These are phyloP conservation scores for Lithobates sylvaticus DNA, from an alignment of 2,797 vertebrate species.

Conservation along the genomic window DNA sequence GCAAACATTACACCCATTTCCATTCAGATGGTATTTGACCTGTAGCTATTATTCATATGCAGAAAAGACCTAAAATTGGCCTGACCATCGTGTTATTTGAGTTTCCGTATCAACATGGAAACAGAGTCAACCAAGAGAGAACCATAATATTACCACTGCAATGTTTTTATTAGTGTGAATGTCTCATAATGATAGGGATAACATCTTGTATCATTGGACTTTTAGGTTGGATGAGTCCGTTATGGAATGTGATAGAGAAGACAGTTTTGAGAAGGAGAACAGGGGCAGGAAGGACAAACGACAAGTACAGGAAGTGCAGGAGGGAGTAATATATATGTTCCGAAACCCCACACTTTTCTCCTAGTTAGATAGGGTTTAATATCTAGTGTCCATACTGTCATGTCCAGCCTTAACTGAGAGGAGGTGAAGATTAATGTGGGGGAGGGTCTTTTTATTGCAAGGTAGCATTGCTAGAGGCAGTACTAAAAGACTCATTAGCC, in stretches of 20 bases:
- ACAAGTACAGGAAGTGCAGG: slow-evolving; percentile 26
- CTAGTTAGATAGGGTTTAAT: too few species aligned
- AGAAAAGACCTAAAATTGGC: too few species aligned
- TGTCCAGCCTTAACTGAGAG: too few species aligned
- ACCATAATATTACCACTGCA: neutral
- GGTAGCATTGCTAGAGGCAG: too few species aligned
- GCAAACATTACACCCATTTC: neutral
- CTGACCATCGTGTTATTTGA: too few species aligned
- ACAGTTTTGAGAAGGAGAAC: slow-evolving; percentile 5
- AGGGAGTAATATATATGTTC: slow-evolving; percentile 2
- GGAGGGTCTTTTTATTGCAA: too few species aligned
- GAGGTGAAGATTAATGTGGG: too few species aligned
- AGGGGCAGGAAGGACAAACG: slow-evolving; percentile 37
- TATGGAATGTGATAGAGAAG: slow-evolving; percentile 41
- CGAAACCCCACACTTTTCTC: too few species aligned
- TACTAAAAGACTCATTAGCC: neutral
- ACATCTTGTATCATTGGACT: slow-evolving; percentile 23
- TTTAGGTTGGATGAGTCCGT: slow-evolving; percentile 9
- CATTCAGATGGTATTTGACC: slow-evolving; percentile 16
- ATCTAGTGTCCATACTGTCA: too few species aligned
- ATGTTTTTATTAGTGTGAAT: slow-evolving; percentile 2
- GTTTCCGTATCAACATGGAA: slow-evolving; percentile 3
- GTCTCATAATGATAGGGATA: neutral
- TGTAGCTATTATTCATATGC: neutral
- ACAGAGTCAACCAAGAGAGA: neutral